A percentile compares a stretch with the other conserved stretches of the same genome.
phyloP scores from a whole-genome alignment of 2,888 invertebrate genomes.

The Tinea trinotella region DNA sequence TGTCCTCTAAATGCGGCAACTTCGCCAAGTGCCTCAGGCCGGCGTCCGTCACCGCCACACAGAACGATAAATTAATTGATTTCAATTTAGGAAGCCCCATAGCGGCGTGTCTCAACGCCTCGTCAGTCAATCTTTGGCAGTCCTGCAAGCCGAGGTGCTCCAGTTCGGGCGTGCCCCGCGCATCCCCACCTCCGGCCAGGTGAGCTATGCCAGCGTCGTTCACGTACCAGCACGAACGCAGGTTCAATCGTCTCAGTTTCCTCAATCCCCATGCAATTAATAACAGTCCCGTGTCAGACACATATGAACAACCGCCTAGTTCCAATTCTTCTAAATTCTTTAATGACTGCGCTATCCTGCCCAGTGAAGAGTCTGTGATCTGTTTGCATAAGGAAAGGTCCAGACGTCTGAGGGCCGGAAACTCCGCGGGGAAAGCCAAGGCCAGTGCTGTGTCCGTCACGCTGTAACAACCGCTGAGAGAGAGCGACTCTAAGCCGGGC shows the following conservation, averaged over 20 bases:
- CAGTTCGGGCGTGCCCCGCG: slow-evolving; percentile 85
- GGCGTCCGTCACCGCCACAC: slow-evolving; percentile 94
- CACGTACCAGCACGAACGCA: slow-evolving; percentile 93
- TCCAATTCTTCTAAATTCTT: slow-evolving; percentile 90
- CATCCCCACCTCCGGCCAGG: slow-evolving; percentile 81
- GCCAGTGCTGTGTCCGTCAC: slow-evolving; percentile 89
- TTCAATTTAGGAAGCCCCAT: slow-evolving; percentile 85
- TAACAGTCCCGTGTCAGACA: slow-evolving; percentile 90
- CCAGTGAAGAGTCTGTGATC: slow-evolving; percentile 91
- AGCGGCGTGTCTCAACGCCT: slow-evolving; percentile 88
- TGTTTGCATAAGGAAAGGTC: slow-evolving; percentile 95
- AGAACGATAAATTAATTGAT: slow-evolving; percentile 93
- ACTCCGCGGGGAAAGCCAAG: slow-evolving; percentile 84
- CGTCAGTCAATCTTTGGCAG: slow-evolving; percentile 94
- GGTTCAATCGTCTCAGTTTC: slow-evolving; percentile 86
- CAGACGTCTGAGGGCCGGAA: slow-evolving; percentile 83
- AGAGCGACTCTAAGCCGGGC: slow-evolving; percentile 88
- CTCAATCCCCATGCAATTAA: slow-evolving; percentile 91
- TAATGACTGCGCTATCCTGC: slow-evolving; percentile 86
- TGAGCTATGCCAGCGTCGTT: slow-evolving; percentile 93
- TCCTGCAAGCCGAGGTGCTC: slow-evolving; percentile 93
- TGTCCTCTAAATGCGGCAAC: slow-evolving; percentile 85
- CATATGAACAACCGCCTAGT: slow-evolving; percentile 91
- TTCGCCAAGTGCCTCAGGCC: slow-evolving; percentile 90
- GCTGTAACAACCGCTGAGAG: slow-evolving; percentile 94